A percentile compares a stretch with the other conserved stretches of the same genome.
Evolutionary conservation across 2,888 invertebrate genomes (phyloP).

Genomic region (Nebria brevicollis): DNA sequence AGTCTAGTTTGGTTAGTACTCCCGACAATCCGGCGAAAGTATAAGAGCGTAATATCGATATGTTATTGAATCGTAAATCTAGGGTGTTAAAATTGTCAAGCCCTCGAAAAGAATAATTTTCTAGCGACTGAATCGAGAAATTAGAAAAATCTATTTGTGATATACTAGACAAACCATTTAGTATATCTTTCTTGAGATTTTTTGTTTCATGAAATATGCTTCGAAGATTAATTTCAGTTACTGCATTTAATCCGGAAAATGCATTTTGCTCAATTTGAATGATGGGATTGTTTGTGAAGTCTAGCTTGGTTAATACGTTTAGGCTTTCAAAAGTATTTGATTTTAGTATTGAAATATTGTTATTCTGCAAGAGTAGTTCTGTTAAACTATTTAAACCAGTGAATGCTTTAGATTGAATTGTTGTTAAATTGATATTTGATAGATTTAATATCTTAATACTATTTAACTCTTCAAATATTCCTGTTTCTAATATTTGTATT

Average conservation of each 20-base stretch:
- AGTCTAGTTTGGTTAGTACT: background rate
- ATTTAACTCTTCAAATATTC: conserved; percentile 5
- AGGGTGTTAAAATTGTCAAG: conserved; percentile 14
- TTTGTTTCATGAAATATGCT: conserved; percentile 16
- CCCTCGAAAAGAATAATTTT: conserved; percentile 12
- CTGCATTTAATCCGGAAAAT: conserved; percentile 7
- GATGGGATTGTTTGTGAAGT: conserved; percentile 28
- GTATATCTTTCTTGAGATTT: conserved; percentile 23
- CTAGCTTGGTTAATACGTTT: background rate
- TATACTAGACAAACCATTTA: conserved; percentile 24
- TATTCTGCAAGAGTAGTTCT: conserved; percentile 19
- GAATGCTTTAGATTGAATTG: conserved; percentile 21
- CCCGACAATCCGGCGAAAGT: no score
- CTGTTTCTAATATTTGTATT: conserved; percentile 4
- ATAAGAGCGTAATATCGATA: no score
- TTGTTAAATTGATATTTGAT: conserved; percentile 20
- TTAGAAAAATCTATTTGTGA: background rate
- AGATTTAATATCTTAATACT: conserved; percentile 16
- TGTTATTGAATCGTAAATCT: no score
- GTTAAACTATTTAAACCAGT: conserved; percentile 20
- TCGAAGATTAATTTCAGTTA: conserved; percentile 16
- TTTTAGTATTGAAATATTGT: conserved; percentile 22
- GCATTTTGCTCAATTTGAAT: conserved; percentile 17
- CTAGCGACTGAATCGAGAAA: conserved; percentile 20
- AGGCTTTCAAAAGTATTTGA: conserved; percentile 13